Base-by-base conservation (phyloP, 1,140 invertebrate genomes). In the Aphis gossypii region DNA sequence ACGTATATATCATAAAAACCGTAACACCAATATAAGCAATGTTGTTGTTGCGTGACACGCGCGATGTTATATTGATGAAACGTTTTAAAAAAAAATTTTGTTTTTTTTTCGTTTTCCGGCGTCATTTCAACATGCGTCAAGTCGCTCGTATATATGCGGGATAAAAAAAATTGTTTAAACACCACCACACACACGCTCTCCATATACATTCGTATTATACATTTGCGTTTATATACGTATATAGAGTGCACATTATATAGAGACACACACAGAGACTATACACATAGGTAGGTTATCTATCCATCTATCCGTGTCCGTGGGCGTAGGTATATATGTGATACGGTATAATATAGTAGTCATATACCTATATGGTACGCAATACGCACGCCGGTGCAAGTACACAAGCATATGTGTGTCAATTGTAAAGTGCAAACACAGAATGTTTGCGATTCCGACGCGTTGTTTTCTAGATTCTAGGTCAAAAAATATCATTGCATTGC, bases 381-480 rank as follows among this genome's bases (percentile, higher is more conserved):
- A n/a, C 30, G 3, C 56, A 9, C 25, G 60, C 0, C n/a, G 60
- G 9, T 30, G 25, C 48, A 9, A 1, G 41, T 46, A 14, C 7
- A 11, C 23, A 1, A 41, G 2, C 83, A 25, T n/a, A 21, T 89
- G 87, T 90, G 14, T 90, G 88, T 90, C 88, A 56, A 25, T 89
- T 38, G 48, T 54, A 2, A 60, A 38, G 41, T 25, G 54, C 88
- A 56, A 90, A 90, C 35, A 56, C 88, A 56, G 88, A 90, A 90
- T 56, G 88, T 90, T 56, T 90, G 51, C 54, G 88, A 87, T 90
- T 38, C 88, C n/a, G 51, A 23, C 51, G 38, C 88, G 38, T 90
- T 90, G 54, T 90, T 90, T 60, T 90, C 88, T 60, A 56, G 35
- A 54, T 90, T 90, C 88, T 90, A 56, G 35, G 88, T 90, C 54